phyloP scores from a whole-genome alignment of 2,888 invertebrate genomes.

The Lycia hirtaria region DNA sequence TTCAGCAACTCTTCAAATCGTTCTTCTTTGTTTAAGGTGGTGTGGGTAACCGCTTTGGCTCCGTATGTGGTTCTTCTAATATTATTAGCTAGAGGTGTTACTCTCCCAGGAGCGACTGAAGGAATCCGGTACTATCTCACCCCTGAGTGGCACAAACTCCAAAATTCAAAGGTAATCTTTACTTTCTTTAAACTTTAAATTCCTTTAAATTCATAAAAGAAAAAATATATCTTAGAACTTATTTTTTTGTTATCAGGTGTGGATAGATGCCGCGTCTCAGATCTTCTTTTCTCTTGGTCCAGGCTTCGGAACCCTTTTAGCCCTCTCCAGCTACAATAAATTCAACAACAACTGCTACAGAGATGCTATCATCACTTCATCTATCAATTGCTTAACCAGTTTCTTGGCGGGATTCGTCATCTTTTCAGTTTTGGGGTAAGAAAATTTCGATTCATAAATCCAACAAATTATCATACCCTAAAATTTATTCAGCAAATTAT shows the following conservation, averaged over 20 bases:
- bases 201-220: neutral
- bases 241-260: conserved; percentile 89
- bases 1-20: no score
- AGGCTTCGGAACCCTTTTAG: conserved; percentile 95
- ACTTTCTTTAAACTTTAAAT: no score
- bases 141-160: conserved; percentile 94
- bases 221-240: no score
- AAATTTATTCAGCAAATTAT: neutral
- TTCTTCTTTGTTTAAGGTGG: conserved; percentile 86
- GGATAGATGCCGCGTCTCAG: conserved; percentile 97
- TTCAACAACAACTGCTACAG: conserved; percentile 96
- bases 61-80: conserved; percentile 96
- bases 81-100: conserved; percentile 92
- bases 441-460: neutral
- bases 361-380: conserved; percentile 95
- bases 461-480: neutral
- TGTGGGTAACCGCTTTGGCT: conserved; percentile 97
- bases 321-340: conserved; percentile 96
- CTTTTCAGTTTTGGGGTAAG: conserved; percentile 94
- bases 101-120: conserved; percentile 93
- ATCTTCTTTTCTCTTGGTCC: conserved; percentile 97
- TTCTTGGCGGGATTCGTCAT: conserved; percentile 97
- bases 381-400: conserved; percentile 96
- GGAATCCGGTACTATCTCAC: conserved; percentile 95
- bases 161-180: conserved; percentile 88